phyloP scores from a whole-genome alignment of 2,113 vertebrate genomes.

The Sterrhoptilus dennistouni region DNA sequence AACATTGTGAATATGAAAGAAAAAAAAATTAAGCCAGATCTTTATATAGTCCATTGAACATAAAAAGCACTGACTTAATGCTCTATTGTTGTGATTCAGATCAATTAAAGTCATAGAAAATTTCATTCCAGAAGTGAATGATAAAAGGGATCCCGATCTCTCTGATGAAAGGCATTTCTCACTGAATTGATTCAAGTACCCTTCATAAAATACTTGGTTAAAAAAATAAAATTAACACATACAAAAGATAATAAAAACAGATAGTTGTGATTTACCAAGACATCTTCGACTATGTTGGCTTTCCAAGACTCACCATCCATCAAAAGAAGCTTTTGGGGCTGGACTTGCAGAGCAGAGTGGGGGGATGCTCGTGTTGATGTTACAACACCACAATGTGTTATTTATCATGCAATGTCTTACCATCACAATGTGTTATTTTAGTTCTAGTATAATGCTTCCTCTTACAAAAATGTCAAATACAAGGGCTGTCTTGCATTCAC shows the following conservation, averaged over 20 bases:
- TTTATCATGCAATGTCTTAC: neutral
- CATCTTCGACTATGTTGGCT: neutral
- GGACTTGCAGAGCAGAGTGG: neutral
- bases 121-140: neutral
- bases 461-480: constrained; percentile 56
- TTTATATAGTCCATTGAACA: neutral
- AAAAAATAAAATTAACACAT: neutral
- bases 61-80: neutral
- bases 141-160: neutral
- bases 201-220: constrained; percentile 5
- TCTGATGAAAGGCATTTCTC: neutral
- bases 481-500: neutral
- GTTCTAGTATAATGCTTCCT: constrained; percentile 38
- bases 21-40: neutral
- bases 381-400: neutral
- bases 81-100: neutral
- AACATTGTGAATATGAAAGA: neutral
- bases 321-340: neutral
- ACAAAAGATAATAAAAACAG: neutral
- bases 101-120: neutral
- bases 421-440: neutral
- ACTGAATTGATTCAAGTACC: neutral
- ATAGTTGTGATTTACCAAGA: neutral
- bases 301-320: neutral
- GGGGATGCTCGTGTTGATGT: neutral